phyloP scores from a whole-genome alignment of 2,797 vertebrate genomes.

The Macropus fuliginosus region DNA sequence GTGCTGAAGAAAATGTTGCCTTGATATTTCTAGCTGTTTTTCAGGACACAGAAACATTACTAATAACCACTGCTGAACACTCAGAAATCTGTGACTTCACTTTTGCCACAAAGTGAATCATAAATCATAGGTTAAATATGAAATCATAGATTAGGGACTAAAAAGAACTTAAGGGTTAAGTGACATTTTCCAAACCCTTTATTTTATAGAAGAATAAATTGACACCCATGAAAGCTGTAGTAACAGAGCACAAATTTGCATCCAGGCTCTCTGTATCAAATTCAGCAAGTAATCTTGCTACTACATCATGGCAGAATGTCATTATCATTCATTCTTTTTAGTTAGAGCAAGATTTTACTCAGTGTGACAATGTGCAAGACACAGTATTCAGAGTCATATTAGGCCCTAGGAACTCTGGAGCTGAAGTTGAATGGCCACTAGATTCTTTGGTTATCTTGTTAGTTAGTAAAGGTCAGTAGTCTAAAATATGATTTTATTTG shows the following conservation, averaged over 20 bases:
- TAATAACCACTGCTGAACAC: constrained; percentile 46
- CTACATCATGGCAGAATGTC: not conserved
- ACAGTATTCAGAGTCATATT: not conserved
- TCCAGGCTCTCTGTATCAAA: not conserved
- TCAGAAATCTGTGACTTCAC: not conserved
- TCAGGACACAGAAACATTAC: constrained; percentile 42
- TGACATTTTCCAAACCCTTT: not conserved
- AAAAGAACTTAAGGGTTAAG: not conserved
- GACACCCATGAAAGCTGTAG: not conserved
- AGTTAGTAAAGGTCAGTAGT: not conserved
- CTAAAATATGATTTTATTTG: not conserved
- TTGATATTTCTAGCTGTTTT: constrained; percentile 54
- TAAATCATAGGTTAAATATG: not conserved
- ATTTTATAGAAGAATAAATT: not conserved
- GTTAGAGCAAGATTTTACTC: not conserved
- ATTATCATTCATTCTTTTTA: not conserved
- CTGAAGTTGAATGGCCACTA: not conserved
- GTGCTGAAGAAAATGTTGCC: constrained; percentile 8
- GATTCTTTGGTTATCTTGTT: not conserved
- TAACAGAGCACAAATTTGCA: not conserved
- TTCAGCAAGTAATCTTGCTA: not conserved
- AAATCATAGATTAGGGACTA: not conserved
- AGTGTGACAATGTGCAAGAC: not conserved
- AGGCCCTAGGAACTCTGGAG: not conserved
- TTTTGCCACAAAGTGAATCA: not conserved